A percentile compares a stretch with the other conserved stretches of the same genome.
phyloP scores from a whole-genome alignment of 2,888 invertebrate species.

The Spodoptera littoralis region DNA sequence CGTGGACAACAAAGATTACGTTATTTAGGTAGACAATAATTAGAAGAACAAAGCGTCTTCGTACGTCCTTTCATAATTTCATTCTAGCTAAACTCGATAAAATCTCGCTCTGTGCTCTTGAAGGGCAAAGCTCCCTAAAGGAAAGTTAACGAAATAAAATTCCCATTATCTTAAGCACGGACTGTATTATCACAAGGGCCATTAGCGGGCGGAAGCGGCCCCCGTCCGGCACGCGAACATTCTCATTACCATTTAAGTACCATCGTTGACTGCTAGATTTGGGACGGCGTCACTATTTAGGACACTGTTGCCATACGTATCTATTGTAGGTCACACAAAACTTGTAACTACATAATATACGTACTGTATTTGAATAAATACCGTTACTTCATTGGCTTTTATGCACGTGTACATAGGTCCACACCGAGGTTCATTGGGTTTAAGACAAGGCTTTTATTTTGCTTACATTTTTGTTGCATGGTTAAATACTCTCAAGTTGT shows the following conservation, averaged over 20 bases:
- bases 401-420: slow-evolving; percentile 4
- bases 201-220: slow-evolving; percentile 63
- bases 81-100: slow-evolving; percentile 20
- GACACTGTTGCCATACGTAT: slow-evolving; percentile 22
- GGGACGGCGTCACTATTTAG: slow-evolving; percentile 36
- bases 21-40: too few relatives aligned
- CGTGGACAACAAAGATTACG: background rate
- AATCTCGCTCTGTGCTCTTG: slow-evolving; percentile 9
- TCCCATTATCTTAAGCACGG: slow-evolving; percentile 47
- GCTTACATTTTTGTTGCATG: background rate
- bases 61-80: slow-evolving; percentile 1
- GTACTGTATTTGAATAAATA: slow-evolving; percentile 18
- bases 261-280: slow-evolving; percentile 35
- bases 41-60: background rate
- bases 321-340: slow-evolving; percentile 13
- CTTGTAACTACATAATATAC: slow-evolving; percentile 11
- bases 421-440: slow-evolving; percentile 3
- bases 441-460: background rate
- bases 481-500: too few relatives aligned
- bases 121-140: slow-evolving; percentile 31
- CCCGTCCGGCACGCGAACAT: slow-evolving; percentile 54
- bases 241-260: slow-evolving; percentile 52
- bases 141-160: slow-evolving; percentile 47
- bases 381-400: slow-evolving; percentile 25
- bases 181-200: slow-evolving; percentile 56